Base-by-base conservation (phyloP, 2,113 vertebrate genomes). In the Rynchops niger region DNA sequence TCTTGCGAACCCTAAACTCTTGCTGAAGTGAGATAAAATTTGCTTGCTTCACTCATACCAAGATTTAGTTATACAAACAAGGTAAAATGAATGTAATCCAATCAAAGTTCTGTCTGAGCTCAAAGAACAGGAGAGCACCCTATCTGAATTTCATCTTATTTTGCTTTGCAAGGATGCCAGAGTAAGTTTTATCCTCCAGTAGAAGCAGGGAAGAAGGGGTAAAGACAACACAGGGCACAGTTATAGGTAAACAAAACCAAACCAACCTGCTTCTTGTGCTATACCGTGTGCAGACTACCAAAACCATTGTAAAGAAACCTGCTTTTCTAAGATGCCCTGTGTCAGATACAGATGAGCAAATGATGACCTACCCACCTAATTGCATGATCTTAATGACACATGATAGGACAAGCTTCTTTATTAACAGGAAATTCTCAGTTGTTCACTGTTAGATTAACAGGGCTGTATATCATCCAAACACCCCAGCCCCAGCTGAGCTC, bases 211-310 rank as follows among this genome's bases (percentile, higher is more conserved):
- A 90, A 89, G 40, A 90, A 86, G 5, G 18, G 29, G 43, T 82
- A 89, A 91, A 84, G 63, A 96, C 92, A 91, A 76, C 49, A 82
- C 6, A 82, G 49, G 43, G 45, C 89, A 84, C n/a, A 84, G 40
- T 34, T 82, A 32, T 0, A 93, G 26, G 58, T 95, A 97, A 94
- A 97, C 81, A 96, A 95, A 96, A 96, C 81, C 58, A 87, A 93
- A 93, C 91, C 56, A 94, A 93, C 93, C 84, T 73, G 78, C 86
- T 94, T 56, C 65, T 95, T 84, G 36, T 74, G n/a, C 59, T 83
- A 30, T 42, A 81, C 32, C 2, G 2, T 32, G 62, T 71, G 43
- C 23, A 79, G 65, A 69, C 70, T 87, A 82, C 16, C 55, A 86
- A 66, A 92, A 88, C 30, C 80, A 79, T 71, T 22, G 74, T 36